Base-by-base conservation (phyloP, 2,888 invertebrate genomes). In the Iselma pallidipennis region DNA sequence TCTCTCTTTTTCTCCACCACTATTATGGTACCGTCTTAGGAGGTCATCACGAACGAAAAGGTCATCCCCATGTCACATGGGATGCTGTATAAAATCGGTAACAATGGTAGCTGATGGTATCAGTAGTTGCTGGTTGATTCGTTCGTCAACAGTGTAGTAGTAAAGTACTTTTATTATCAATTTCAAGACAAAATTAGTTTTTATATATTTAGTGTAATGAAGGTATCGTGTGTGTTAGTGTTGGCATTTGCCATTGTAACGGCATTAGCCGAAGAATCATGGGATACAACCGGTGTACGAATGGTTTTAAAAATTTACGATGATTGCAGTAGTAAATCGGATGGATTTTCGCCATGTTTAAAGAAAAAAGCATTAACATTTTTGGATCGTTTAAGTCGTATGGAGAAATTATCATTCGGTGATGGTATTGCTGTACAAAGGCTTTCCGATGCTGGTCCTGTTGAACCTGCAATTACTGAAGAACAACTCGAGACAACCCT, bases 361-460 rank as follows among this genome's bases (percentile, higher is more conserved):
- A 92, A 93, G 83, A 91, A 91, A 80, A 92, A 92, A 76, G 92
- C 92, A 0, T 88, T 92, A 59, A 82, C 90, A 1, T 92, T 92
- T 78, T 87, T 93, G 68, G 92, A 92, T 74, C 84, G 92, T 52
- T 85, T 92, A 25, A 87, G 89, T 0, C 85, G 89, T 62, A 89
- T 92, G 83, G 90, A 91, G 23, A 84, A 86, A 19, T 72, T 87
- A 21, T 81, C 85, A 16, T 78, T 90, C 61, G 83, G 85, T 12
- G 90, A 91, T 66, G 91, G 90, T 50, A 82, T 92, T 4, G 88
- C 88, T 71, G 85, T 91, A 16, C 85, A 90, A 14, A 87, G 86
- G 66, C 82, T 82, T 7, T 83, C 83, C 0, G 82, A 83, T 61
- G 73, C 71, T 33, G 56, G 61, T 55, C 59, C 67, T 16, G 42